Conservation (phyloP, 2,113 vertebrate species). For the Prionailurus viverrinus region DNA sequence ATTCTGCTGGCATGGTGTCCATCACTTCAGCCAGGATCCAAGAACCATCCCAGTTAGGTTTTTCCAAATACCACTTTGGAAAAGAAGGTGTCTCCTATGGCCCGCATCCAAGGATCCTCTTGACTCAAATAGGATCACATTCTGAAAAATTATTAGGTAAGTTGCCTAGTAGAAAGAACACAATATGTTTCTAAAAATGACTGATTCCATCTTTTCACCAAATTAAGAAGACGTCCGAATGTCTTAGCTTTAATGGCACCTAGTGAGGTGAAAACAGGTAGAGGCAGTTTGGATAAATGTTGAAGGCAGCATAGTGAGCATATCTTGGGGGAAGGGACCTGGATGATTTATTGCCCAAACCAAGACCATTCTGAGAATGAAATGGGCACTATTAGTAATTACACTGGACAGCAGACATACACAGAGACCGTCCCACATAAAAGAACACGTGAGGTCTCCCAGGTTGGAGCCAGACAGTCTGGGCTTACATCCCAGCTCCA, state of each 20-base stretch:
- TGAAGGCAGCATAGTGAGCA: background rate
- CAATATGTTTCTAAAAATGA: background rate
- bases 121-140: background rate
- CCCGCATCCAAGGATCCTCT: background rate
- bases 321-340: background rate
- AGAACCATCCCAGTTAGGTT: background rate
- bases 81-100: background rate
- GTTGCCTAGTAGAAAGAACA: background rate
- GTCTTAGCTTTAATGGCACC: background rate
- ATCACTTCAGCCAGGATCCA: background rate
- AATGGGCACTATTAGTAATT: background rate
- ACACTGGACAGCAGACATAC: background rate
- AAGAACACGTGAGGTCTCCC: background rate
- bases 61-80: background rate
- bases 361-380: background rate
- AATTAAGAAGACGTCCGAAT: conserved; percentile 11
- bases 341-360: background rate
- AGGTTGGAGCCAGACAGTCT: background rate
- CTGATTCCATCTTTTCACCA: background rate
- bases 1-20: background rate
- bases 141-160: conserved; percentile 11
- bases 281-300: background rate
- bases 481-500: background rate
- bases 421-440: background rate
- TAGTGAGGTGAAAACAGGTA: background rate